Evolutionary conservation across 2,797 vertebrate species (phyloP).

Genomic region (Rhinatrema bivittatum): DNA sequence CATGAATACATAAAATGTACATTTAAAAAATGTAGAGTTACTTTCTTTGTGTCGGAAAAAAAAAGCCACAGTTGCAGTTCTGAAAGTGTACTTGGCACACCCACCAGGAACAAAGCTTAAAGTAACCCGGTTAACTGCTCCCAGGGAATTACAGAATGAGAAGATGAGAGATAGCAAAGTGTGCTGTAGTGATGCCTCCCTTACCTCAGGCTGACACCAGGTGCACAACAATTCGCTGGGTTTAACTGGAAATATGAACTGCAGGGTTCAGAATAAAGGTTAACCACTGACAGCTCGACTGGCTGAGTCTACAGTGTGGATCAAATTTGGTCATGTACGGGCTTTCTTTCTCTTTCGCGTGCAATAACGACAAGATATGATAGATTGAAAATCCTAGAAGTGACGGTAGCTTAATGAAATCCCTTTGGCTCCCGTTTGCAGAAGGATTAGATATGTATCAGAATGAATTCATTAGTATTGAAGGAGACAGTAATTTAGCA

Average conservation of each 20-base stretch:
- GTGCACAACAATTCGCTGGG: conserved; percentile 21
- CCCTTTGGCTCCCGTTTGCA: no score
- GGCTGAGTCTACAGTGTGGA: conserved; percentile 9
- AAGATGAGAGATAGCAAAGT: conserved; percentile 14
- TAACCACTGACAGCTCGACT: not conserved
- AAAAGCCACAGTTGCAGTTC: not conserved
- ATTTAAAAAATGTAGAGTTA: no score
- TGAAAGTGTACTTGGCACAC: conserved; percentile 11
- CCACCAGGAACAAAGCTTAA: conserved; percentile 22
- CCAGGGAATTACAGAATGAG: conserved; percentile 5
- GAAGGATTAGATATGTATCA: no score
- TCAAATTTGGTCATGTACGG: conserved; percentile 19
- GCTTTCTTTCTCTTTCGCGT: no score
- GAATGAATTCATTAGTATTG: no score
- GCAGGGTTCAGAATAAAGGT: not conserved
- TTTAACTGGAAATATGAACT: conserved; percentile 13
- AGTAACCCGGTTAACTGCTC: conserved; percentile 24
- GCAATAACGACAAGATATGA: no score
- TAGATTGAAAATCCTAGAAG: no score
- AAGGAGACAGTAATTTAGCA: no score
- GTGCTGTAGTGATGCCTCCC: conserved; percentile 37
- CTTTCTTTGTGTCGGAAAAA: no score
- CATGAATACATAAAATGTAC: no score
- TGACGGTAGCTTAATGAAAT: no score
- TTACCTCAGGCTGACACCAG: conserved; percentile 30